phyloP scores from a whole-genome alignment of 2,888 invertebrate species.

The Machimus atricapillus region DNA sequence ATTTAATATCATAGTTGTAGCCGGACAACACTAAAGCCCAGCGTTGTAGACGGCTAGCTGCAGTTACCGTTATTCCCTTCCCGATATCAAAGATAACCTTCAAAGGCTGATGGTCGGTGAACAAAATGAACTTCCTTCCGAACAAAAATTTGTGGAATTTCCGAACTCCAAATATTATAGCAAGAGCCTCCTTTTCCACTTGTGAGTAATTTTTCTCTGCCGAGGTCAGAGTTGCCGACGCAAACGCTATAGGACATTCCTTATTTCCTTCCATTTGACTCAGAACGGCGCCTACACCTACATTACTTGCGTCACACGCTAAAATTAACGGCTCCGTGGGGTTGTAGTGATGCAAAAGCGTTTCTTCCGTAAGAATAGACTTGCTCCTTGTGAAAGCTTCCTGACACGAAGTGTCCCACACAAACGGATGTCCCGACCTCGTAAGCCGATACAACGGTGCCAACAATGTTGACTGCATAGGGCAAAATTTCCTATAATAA shows the following conservation, averaged over 20 bases:
- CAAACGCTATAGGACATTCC: not conserved
- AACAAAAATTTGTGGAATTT: constrained; percentile 39
- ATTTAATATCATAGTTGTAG: not conserved
- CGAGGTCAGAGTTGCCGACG: not conserved
- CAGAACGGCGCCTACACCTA: no score
- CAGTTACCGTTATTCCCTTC: not conserved
- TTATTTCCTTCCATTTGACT: not conserved
- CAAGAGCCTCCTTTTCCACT: constrained; percentile 41
- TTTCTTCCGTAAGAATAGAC: no score
- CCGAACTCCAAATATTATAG: constrained; percentile 39
- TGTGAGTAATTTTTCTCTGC: constrained; percentile 42
- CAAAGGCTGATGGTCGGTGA: constrained; percentile 2
- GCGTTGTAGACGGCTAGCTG: not conserved
- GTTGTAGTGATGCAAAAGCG: no score
- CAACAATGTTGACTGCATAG: constrained; percentile 21
- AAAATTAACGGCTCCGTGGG: not conserved
- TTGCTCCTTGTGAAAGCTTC: no score
- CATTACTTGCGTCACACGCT: not conserved
- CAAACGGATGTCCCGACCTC: no score
- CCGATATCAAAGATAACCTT: not conserved
- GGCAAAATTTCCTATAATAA: constrained; percentile 34
- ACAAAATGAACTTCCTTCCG: not conserved
- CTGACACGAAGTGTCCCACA: not conserved
- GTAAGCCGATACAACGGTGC: constrained; percentile 20
- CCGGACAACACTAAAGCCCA: not conserved